Conservation (phyloP, 2,797 vertebrate species). For the Scleropages formosus region DNA sequence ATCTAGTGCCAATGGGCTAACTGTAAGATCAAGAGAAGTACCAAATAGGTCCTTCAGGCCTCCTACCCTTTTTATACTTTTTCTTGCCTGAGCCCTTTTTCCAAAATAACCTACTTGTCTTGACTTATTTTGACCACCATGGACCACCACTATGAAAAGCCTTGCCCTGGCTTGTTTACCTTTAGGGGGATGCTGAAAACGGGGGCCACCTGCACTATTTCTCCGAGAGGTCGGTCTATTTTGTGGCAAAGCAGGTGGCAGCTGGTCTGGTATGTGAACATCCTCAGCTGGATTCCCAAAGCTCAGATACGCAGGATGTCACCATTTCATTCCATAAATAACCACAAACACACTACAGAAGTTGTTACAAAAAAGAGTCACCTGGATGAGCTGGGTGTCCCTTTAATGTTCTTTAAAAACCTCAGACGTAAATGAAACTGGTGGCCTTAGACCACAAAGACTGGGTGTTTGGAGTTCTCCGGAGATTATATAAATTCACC, state of each 20-base stretch:
- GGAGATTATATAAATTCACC: not conserved
- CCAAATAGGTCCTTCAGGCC: no score
- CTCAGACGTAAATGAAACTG: no score
- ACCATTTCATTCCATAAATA: no score
- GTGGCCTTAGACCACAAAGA: not conserved
- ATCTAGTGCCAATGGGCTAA: not conserved
- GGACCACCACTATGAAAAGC: no score
- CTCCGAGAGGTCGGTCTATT: conserved; percentile 61
- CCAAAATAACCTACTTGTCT: no score
- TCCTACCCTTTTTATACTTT: not conserved
- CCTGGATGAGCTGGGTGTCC: no score
- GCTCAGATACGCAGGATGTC: no score
- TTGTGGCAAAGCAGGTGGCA: conserved; percentile 63
- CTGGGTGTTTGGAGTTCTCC: not conserved
- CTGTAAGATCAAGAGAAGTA: not conserved
- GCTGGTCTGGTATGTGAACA: conserved; percentile 58
- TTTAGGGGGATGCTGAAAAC: conserved; percentile 36
- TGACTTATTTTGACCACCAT: no score
- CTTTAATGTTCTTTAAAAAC: no score
- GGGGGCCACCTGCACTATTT: conserved; percentile 40
- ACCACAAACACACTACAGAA: no score
- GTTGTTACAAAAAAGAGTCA: no score
- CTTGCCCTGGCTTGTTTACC: not conserved
- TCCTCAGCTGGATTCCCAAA: not conserved
- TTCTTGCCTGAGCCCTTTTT: not conserved